Evolutionary conservation across 2,888 invertebrate species (phyloP).

Genomic region (Parasteatoda lunata): DNA sequence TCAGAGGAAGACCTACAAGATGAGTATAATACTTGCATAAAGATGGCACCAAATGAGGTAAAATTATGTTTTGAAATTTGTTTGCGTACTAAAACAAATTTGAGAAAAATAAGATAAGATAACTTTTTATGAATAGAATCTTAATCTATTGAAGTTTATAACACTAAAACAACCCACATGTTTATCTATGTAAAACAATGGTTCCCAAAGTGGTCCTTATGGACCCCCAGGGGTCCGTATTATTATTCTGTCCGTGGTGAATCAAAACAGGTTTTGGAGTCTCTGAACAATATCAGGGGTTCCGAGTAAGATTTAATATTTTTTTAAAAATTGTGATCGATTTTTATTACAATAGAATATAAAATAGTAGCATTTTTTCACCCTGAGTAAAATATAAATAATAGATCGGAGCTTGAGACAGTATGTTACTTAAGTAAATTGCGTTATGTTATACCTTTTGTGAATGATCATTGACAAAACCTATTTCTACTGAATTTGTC

Average conservation of each 20-base stretch:
- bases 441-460: neutral
- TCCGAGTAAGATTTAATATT: neutral
- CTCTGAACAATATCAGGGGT: neutral
- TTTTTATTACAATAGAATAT: neutral
- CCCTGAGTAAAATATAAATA: neutral
- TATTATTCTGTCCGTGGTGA: neutral
- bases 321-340: neutral
- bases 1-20: too few species aligned
- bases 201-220: neutral
- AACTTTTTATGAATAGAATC: too few species aligned
- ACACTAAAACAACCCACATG: neutral
- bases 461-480: constrained; percentile 6
- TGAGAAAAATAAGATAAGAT: too few species aligned
- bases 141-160: too few species aligned
- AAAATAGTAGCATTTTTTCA: neutral
- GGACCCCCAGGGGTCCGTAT: neutral
- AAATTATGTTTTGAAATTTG: too few species aligned
- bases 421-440: neutral
- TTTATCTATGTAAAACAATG: neutral
- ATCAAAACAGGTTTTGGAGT: neutral
- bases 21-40: too few species aligned
- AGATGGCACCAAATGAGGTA: too few species aligned
- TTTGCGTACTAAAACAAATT: too few species aligned
- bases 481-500: neutral
- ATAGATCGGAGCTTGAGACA: neutral